A percentile compares a stretch with the other conserved stretches of the same genome.
Evolutionary conservation across 2,797 vertebrate species (phyloP).

Genomic region (Otolemur crassicaudatus): DNA sequence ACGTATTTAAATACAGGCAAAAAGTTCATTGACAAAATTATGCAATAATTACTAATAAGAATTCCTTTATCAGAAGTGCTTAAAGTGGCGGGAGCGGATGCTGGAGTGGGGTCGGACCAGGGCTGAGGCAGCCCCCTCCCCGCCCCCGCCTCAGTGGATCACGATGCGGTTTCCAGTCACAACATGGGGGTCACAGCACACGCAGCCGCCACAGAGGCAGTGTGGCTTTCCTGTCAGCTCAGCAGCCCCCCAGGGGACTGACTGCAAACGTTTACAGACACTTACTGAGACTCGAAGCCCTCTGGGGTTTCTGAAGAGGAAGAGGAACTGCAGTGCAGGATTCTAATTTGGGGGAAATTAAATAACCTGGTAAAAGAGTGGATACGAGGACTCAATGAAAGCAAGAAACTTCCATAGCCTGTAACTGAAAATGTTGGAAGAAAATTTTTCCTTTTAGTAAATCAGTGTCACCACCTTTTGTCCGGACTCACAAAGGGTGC

Average conservation of each 20-base stretch:
- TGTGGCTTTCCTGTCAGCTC: slow-evolving; percentile 94
- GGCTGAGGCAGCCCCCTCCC: too few species aligned
- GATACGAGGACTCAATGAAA: slow-evolving; percentile 93
- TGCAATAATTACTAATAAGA: neutral
- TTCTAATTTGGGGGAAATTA: slow-evolving; percentile 92
- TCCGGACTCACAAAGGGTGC: slow-evolving; percentile 92
- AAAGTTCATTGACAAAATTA: neutral
- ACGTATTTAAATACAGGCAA: neutral
- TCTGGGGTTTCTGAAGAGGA: slow-evolving; percentile 93
- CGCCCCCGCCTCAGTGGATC: neutral
- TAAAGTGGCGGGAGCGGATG: too few species aligned
- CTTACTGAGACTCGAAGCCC: slow-evolving; percentile 90
- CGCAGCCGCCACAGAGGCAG: slow-evolving; percentile 87
- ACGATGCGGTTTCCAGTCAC: slow-evolving; percentile 90
- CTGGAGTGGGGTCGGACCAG: too few species aligned
- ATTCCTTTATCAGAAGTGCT: neutral
- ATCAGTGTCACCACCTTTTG: slow-evolving; percentile 87
- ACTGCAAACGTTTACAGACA: slow-evolving; percentile 90
- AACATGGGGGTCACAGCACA: slow-evolving; percentile 85
- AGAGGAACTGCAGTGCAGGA: slow-evolving; percentile 92
- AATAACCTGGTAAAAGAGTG: slow-evolving; percentile 93
- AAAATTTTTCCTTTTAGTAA: slow-evolving; percentile 92
- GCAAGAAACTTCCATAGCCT: slow-evolving; percentile 91
- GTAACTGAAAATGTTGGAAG: slow-evolving; percentile 92
- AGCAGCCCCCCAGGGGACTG: slow-evolving; percentile 90